Conservation (phyloP, 2,888 invertebrate species). For the Sarcophaga caerulescens region DNA sequence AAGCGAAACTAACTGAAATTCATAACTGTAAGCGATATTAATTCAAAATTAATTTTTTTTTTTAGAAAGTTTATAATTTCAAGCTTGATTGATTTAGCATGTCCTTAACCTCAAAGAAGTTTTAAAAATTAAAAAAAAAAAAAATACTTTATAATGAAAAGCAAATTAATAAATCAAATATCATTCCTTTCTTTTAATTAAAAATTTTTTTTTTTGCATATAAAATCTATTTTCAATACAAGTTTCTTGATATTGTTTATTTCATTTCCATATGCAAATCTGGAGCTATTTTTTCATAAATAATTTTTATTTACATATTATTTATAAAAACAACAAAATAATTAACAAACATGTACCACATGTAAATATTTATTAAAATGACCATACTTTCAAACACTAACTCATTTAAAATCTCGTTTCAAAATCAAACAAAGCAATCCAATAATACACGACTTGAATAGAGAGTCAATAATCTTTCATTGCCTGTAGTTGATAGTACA, state of each 20-base stretch:
- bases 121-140: not conserved
- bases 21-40: not conserved
- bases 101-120: not conserved
- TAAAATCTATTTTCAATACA: not conserved
- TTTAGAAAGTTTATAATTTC: not conserved
- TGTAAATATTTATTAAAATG: not conserved
- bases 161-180: not conserved
- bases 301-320: not conserved
- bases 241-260: not conserved
- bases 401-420: conserved; percentile 40
- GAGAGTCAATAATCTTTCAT: not conserved
- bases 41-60: not conserved
- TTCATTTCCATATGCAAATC: not conserved
- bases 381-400: conserved; percentile 2
- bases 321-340: not conserved
- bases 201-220: not conserved
- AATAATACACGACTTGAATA: conserved; percentile 11
- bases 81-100: not conserved
- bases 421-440: conserved; percentile 56
- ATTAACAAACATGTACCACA: not conserved
- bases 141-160: not conserved
- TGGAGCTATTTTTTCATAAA: not conserved
- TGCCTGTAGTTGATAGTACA: too few species aligned
- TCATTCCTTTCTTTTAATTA: not conserved
- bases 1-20: too few species aligned